phyloP scores from a whole-genome alignment of 1,140 invertebrate species.

The Semibalanus balanoides region DNA sequence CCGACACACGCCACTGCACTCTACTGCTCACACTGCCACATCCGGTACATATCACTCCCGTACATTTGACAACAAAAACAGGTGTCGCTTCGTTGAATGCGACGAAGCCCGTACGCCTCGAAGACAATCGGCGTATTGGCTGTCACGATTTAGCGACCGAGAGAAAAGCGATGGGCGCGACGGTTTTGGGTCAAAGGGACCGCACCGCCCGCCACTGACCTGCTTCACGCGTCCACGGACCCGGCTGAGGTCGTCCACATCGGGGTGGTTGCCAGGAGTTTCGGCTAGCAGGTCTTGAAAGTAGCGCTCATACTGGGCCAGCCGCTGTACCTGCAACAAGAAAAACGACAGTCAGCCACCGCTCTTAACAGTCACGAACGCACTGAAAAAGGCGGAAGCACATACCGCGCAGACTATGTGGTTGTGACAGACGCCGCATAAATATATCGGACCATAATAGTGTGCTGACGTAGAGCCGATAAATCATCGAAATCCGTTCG shows the following conservation, averaged over 20 bases:
- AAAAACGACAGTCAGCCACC: conserved; percentile 1
- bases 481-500: too few relatives aligned
- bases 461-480: too few relatives aligned
- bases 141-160: background rate
- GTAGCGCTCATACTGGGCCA: conserved; percentile 28
- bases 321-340: conserved; percentile 25
- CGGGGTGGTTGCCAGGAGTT: conserved; percentile 18
- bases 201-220: background rate
- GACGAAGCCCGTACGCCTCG: background rate
- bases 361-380: too few relatives aligned
- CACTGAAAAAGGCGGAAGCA: too few relatives aligned
- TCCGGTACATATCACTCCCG: too few relatives aligned
- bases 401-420: too few relatives aligned
- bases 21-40: too few relatives aligned
- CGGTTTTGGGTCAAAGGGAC: background rate
- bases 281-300: conserved; percentile 25
- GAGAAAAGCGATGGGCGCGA: background rate
- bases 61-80: too few relatives aligned
- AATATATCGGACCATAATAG: too few relatives aligned
- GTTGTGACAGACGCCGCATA: too few relatives aligned
- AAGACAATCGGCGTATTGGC: background rate
- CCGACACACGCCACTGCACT: too few relatives aligned
- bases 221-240: background rate
- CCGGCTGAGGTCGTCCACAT: background rate
- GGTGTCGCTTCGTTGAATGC: too few relatives aligned